A percentile compares a stretch with the other conserved stretches of the same genome.
phyloP scores from a whole-genome alignment of 2,797 vertebrate genomes.

The Melanotaenia parkinsoni region DNA sequence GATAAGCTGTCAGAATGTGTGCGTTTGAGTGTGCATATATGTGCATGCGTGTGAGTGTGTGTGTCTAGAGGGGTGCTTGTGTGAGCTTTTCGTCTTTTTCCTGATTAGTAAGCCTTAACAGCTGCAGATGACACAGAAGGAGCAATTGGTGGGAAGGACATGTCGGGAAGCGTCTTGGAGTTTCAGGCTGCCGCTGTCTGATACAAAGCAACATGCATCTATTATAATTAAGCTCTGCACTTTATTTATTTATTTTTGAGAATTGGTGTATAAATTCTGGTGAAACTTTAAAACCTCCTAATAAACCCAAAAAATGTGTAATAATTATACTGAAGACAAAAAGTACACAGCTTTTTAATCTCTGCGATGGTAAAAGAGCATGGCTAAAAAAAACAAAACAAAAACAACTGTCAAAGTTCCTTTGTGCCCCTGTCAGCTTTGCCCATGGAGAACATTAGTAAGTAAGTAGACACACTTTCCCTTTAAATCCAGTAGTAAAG shows the following conservation, averaged over 20 bases:
- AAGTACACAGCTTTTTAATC: not conserved
- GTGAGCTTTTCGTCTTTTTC: constrained; percentile 28
- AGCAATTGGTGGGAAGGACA: constrained; percentile 19
- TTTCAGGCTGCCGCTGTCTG: constrained; percentile 11
- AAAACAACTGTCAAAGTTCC: constrained; percentile 7
- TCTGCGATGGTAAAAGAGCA: not conserved
- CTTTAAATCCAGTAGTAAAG: too few species aligned
- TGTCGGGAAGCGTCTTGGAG: constrained; percentile 4
- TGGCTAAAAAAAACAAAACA: not conserved
- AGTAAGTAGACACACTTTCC: not conserved
- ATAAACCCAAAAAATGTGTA: not conserved
- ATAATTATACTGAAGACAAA: not conserved
- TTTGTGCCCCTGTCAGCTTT: not conserved
- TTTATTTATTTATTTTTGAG: not conserved
- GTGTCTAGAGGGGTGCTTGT: constrained; percentile 12
- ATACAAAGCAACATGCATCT: not conserved
- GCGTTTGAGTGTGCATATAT: constrained; percentile 17
- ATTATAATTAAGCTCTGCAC: not conserved
- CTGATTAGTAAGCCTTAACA: constrained; percentile 56
- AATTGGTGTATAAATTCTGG: not conserved
- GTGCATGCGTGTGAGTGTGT: constrained; percentile 5
- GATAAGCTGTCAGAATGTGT: constrained; percentile 48
- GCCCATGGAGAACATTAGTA: not conserved
- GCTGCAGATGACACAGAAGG: constrained; percentile 62
- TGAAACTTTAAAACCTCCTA: not conserved